Base-by-base conservation (phyloP, 2,113 vertebrate species). In the Mionectes macconnelli region DNA sequence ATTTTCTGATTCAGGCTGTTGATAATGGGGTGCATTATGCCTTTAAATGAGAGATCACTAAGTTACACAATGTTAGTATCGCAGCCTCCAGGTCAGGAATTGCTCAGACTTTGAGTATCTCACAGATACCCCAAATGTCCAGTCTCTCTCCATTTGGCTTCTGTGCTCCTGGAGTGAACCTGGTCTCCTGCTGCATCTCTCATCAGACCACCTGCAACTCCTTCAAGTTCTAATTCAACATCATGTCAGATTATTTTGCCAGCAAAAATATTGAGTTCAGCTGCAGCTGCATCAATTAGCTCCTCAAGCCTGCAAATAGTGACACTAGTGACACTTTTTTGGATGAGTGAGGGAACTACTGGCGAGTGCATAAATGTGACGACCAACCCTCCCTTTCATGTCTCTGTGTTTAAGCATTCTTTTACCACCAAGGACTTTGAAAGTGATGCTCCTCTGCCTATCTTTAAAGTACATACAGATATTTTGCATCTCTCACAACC, bases 251-350 rank as follows among this genome's bases (percentile, higher is more conserved):
- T 74, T 87, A 20, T 93, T 88, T 94, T 97, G 95, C 95, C 95
- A 70, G 40, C 84, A 97, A 96, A 98, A 98, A 97, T 25, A 78
- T 63, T 30, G 74, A 84, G 73, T 89, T 96, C 87, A 93, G 87
- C 75, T 92, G 63, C 97, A 98, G 97, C 97, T 98, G 97, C 89
- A 70, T 91, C 97, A 95, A 90, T 98, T 96, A 97, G 92, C 94
- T 93, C 93, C 89, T 91, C 70, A 66, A 95, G 93, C 79, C 97
- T 87, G 78, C 84, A 92, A 88, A 87, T 19, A 94, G 82, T 97
- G 95, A 96, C 95, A 97, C 84, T 14, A 5, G 89, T 70, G 97
- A 94, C 93, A 92, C 70, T 95, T 88, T 96, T 95, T 96, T 82
- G 67, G 95, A 95, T 94, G 96, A 96, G 86, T 90, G 93, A 95